Conservation (phyloP, 2,113 vertebrate genomes). For the Ia io region DNA sequence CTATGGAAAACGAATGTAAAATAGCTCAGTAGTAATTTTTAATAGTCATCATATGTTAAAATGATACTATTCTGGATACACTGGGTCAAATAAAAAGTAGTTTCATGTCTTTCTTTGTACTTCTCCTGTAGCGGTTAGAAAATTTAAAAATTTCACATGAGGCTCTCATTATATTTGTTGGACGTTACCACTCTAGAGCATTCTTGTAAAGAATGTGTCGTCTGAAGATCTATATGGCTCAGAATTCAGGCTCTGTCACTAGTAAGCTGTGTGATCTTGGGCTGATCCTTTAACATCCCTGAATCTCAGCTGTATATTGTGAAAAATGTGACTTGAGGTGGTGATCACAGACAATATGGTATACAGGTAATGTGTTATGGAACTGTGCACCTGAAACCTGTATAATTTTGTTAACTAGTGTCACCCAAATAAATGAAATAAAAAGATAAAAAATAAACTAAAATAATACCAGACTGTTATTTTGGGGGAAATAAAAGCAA, state of each 20-base stretch:
- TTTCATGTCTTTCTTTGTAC: not conserved
- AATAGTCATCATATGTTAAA: not conserved
- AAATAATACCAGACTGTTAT: not conserved
- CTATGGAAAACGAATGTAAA: not conserved
- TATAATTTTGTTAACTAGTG: not conserved
- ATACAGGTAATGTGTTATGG: not conserved
- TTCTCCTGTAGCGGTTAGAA: not conserved
- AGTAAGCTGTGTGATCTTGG: not conserved
- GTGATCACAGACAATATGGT: not conserved
- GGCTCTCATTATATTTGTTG: not conserved
- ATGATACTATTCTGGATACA: not conserved
- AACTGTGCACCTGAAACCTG: not conserved
- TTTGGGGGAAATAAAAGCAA: not conserved
- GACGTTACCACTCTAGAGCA: fast-evolving
- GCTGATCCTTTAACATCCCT: not conserved
- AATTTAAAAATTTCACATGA: not conserved
- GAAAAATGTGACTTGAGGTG: not conserved
- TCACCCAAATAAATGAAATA: not conserved
- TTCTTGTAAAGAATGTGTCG: not conserved
- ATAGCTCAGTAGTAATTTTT: not conserved
- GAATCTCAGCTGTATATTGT: not conserved
- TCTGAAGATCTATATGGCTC: not conserved
- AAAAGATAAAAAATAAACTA: not conserved
- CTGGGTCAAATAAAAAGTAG: not conserved
- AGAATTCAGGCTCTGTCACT: not conserved